Conservation (phyloP, 2,888 invertebrate species). For the Helobdella robusta region DNA sequence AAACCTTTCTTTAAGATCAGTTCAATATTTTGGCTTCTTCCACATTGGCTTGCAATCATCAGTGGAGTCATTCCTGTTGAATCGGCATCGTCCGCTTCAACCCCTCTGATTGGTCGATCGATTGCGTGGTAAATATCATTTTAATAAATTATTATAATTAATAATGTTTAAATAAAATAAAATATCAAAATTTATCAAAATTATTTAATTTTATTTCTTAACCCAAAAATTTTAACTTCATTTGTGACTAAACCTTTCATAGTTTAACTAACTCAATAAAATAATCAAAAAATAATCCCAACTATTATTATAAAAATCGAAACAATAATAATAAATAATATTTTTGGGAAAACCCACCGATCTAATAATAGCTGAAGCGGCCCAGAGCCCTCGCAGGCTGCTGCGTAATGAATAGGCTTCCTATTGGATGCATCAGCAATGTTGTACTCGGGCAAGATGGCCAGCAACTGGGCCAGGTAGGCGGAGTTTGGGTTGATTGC, state of each 20-base stretch:
- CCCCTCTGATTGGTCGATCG: not conserved
- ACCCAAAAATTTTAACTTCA: not conserved
- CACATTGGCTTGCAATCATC: conserved; percentile 48
- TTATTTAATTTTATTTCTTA: not conserved
- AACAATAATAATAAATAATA: not conserved
- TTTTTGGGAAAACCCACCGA: too few relatives aligned
- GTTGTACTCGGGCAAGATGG: conserved; percentile 50
- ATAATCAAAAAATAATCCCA: not conserved
- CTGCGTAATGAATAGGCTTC: conserved; percentile 54
- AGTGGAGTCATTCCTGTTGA: conserved; percentile 49
- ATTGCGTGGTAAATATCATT: not conserved
- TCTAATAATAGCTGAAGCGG: conserved; percentile 50
- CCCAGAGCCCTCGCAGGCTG: conserved; percentile 52
- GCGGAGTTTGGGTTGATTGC: conserved; percentile 53
- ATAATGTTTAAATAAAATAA: too few relatives aligned
- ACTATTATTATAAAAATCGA: conserved; percentile 8
- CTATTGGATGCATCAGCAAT: conserved; percentile 50
- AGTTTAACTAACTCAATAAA: not conserved
- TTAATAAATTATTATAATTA: conserved; percentile 4
- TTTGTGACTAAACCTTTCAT: not conserved
- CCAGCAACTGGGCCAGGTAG: conserved; percentile 49
- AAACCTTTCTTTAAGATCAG: conserved; percentile 37
- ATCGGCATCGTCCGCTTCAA: conserved; percentile 43
- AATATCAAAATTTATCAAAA: too few relatives aligned
- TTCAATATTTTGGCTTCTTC: conserved; percentile 49